Evolutionary conservation across 2,113 vertebrate species (phyloP).

Genomic region (Theropithecus gelada): DNA sequence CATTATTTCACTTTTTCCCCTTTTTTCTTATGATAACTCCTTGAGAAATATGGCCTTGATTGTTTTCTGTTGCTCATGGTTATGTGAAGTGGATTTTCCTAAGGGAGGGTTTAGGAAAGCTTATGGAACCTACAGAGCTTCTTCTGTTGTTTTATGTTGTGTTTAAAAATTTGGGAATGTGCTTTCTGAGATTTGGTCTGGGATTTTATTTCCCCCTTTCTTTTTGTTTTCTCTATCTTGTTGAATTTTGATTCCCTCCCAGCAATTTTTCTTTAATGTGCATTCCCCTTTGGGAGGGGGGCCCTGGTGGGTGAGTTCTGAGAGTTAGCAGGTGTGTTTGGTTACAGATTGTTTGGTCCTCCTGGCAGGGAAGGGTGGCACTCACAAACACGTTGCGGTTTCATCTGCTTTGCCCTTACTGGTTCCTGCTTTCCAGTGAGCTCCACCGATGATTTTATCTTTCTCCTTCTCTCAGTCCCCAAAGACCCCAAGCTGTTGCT

Average conservation of each 20-base stretch:
- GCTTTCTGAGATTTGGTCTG: not conserved
- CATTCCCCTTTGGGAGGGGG: not conserved
- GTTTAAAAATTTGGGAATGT: not conserved
- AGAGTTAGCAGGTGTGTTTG: not conserved
- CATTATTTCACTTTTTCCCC: not conserved
- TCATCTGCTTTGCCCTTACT: not conserved
- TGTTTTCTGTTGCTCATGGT: not conserved
- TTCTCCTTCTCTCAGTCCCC: not conserved
- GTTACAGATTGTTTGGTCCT: not conserved
- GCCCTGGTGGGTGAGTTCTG: not conserved
- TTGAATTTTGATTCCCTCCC: not conserved
- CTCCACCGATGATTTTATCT: not conserved
- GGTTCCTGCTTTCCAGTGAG: not conserved
- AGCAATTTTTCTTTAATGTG: not conserved
- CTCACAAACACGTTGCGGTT: not conserved
- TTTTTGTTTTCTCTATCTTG: not conserved
- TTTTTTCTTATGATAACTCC: not conserved
- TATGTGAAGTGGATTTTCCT: constrained; percentile 20
- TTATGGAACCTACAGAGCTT: not conserved
- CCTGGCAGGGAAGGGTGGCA: rapidly evolving
- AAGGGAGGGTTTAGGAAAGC: not conserved
- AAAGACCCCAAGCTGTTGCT: not conserved
- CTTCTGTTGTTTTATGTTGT: not conserved
- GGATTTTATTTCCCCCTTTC: rapidly evolving
- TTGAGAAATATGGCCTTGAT: not conserved